phyloP scores from a whole-genome alignment of 1,140 invertebrate genomes.

The Formica exsecta region DNA sequence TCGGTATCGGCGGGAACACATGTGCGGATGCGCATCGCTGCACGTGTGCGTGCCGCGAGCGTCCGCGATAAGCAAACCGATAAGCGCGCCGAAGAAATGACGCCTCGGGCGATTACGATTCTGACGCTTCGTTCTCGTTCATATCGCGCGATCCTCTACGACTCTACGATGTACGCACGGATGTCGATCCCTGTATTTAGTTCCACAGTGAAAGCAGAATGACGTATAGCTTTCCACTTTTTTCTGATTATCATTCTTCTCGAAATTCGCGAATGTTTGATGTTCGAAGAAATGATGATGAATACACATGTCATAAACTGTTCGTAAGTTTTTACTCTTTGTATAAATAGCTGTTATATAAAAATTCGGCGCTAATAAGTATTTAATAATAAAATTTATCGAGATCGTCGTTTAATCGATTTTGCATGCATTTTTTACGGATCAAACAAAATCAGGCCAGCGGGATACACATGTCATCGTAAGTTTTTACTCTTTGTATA shows the following conservation, averaged over 20 bases:
- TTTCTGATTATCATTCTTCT: not conserved
- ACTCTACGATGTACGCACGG: not conserved
- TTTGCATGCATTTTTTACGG: slow-evolving; percentile 1
- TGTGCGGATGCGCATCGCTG: slow-evolving; percentile 37
- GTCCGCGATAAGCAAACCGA: slow-evolving; percentile 63
- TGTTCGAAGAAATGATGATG: too few species aligned
- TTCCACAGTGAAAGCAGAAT: not conserved
- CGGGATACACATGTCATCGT: not conserved
- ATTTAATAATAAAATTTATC: too few species aligned
- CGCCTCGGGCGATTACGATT: slow-evolving; percentile 52
- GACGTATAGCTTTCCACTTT: not conserved
- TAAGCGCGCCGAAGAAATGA: slow-evolving; percentile 54
- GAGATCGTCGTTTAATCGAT: not conserved
- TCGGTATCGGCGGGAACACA: slow-evolving; percentile 31
- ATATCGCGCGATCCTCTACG: not conserved
- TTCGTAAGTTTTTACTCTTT: too few species aligned
- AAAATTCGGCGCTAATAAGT: too few species aligned
- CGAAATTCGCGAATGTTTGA: too few species aligned
- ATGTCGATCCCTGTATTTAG: not conserved
- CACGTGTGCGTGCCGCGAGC: slow-evolving; percentile 34
- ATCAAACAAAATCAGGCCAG: slow-evolving; percentile 23
- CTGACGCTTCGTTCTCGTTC: slow-evolving; percentile 47
- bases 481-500: too few species aligned
- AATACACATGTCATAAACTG: too few species aligned
- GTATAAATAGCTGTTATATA: too few species aligned